A percentile compares a stretch with the other conserved stretches of the same genome.
Evolutionary conservation across 2,113 vertebrate genomes (phyloP).

Genomic region (Podarcis cretensis): DNA sequence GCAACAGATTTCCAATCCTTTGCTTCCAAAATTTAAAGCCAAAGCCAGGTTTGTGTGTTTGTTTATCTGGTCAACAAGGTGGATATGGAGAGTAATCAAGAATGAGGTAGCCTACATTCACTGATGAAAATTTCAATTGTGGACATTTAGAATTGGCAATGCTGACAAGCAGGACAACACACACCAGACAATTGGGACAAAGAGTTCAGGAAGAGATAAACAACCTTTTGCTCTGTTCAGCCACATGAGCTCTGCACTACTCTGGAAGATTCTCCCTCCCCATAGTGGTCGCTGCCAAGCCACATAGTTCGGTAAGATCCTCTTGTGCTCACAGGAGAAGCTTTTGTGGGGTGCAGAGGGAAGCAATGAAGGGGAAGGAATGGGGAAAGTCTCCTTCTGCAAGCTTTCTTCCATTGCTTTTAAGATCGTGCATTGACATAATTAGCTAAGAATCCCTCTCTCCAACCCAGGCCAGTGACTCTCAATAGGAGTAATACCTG

Average conservation of each 20-base stretch:
- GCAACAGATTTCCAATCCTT: not conserved
- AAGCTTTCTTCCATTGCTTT: not conserved
- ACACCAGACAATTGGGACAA: not conserved
- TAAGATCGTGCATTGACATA: not conserved
- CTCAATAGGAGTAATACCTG: not conserved
- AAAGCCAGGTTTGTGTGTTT: not conserved
- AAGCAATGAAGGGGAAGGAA: not conserved
- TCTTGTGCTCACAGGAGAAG: no score
- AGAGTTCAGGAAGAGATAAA: not conserved
- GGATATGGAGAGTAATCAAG: not conserved
- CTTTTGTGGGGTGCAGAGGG: not conserved
- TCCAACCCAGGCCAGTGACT: not conserved
- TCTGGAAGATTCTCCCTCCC: no score
- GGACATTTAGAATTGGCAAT: not conserved
- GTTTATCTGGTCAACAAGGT: not conserved
- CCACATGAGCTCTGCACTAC: no score
- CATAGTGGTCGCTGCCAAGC: not conserved
- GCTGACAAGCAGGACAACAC: not conserved
- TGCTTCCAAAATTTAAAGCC: not conserved
- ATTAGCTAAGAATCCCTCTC: not conserved
- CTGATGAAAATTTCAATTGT: not conserved
- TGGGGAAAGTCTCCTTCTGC: not conserved
- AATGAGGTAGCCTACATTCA: not conserved
- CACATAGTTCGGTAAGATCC: not conserved
- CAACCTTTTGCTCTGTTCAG: not conserved